Base-by-base conservation (phyloP, 2,797 vertebrate species). In the Hydrolagus colliei region DNA sequence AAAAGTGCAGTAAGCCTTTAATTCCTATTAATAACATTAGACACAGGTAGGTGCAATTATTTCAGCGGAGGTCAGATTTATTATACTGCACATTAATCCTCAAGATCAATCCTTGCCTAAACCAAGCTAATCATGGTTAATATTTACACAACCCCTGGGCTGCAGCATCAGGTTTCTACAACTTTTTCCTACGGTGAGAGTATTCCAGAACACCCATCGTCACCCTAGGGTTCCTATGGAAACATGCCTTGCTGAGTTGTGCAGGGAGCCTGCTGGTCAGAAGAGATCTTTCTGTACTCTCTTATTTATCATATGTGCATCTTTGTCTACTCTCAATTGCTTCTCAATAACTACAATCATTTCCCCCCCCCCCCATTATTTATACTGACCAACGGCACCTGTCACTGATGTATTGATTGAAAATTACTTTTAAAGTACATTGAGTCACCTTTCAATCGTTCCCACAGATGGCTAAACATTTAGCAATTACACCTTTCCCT, bases 41-140 rank as follows among this genome's bases (percentile, higher is more conserved):
- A 35, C 18, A 68, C n/a, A 41, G 32, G 65, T 35, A 84, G 27
- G n/a, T 41, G 41, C 71, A 84, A 68, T 71, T 16, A 35, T 68
- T 27, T 67, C 52, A 41, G 35, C 71, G 20, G 71, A 71, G 79
- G 65, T 71, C 67, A 68, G 79, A 84, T 84, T 84, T 41, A 84
- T 84, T 67, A 71, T 20, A 77, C 18, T 20, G 65, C 11, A 84
- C 79, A 71, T 52, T 68, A 63, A 12, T 18, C 41, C 71, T 71
- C 79, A 84, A 10, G 65, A 71, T 4, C 79, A 84, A 67, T 67
- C 79, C 35, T 84, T 84, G 71, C 16, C 18, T 84, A 84, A 82
- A 84, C 13, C 79, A 84, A 82, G 79, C 79, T 82, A 68, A 68
- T 68, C 79, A 20, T 76, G 52, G 65, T 71, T 84, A 71, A 84